These are phyloP conservation scores for Xiphorhynchus erythropygius DNA, from an alignment of 2,797 vertebrate genomes.

Conservation along the genomic window DNA sequence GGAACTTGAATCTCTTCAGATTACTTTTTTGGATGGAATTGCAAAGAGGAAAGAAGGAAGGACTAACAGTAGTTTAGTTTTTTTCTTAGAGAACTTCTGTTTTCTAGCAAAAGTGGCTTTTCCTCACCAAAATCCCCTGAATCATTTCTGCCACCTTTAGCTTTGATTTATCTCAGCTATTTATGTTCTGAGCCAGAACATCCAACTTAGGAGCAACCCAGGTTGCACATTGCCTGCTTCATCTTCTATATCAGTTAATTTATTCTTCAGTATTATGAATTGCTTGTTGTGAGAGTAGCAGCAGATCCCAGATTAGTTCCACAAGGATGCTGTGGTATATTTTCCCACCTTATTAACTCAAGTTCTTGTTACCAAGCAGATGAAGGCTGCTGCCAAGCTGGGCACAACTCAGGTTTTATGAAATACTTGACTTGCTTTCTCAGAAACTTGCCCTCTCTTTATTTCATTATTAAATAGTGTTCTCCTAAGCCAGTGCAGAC, in stretches of 20 bases:
- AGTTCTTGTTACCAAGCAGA: accelerated
- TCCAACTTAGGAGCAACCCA: background rate
- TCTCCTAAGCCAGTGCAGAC: background rate
- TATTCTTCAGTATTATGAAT: background rate
- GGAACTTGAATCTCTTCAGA: background rate
- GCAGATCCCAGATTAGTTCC: background rate
- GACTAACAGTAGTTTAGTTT: background rate
- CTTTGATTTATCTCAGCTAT: background rate
- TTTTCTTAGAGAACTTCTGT: background rate
- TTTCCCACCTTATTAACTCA: background rate
- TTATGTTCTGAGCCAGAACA: background rate
- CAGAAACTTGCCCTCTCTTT: background rate
- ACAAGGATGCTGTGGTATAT: accelerated
- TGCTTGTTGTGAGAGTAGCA: background rate
- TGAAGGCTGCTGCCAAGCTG: background rate
- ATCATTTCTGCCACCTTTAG: background rate
- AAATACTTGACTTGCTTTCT: background rate
- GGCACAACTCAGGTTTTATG: background rate
- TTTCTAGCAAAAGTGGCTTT: background rate
- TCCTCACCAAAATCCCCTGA: background rate
- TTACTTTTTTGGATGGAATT: background rate
- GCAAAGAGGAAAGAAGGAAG: background rate
- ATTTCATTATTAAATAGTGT: background rate
- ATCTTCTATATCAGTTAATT: background rate
- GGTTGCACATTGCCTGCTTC: background rate